Evolutionary conservation across 1,140 invertebrate species (phyloP), one percentile per base, ranked within the genome.

Genomic region (Conus betulinus): DNA sequence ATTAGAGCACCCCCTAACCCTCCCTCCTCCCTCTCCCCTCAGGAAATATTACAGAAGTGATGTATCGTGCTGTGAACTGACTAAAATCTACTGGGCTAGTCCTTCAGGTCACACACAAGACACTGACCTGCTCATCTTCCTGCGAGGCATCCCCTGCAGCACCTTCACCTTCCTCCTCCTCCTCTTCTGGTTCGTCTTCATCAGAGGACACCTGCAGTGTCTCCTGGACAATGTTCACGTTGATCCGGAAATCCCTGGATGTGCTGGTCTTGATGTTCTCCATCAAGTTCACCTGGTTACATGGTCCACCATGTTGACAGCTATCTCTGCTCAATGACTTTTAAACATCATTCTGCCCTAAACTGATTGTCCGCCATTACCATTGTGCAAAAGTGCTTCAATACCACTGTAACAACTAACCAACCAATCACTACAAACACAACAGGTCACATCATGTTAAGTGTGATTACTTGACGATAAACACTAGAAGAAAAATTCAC

Each of bases 211-310:
- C 89, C 27, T 94, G 92, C 55, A 94, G 89, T 23, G 89, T 92
- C 52, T 91, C 90, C 74, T 93, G 90, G 52, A 96, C 88, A 5
- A 92, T 92, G 67, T 92, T 91, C n/a, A 92, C 78, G 90, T 95
- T 95, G 78, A 96, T 96, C 27, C 95, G 93, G 91, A 96, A 96
- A 91, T 96, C 96, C 78, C 96, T 91, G 2, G 95, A 94, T 27
- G 95, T 96, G 90, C 95, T 96, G 53, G 94, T 85, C 89, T 96
- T 96, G 90, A 96, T 94, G 71, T 95, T 93, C 52, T 95, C 93
- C 94, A 95, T 94, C 67, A 96, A 89, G 89, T 96, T 95, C 6
- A 95, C 90, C 93, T 95, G 83, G 27, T 23, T 27, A 27, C 17
- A 82, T 13, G 15, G 15, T 87, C 23, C n/a, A 74, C 1, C 17